Percentiles rank a stretch among this genome's conserved stretches.
These are phyloP conservation scores for Rousettus leschenaultii DNA, from an alignment of 2,113 vertebrate species.

Conservation along the genomic window DNA sequence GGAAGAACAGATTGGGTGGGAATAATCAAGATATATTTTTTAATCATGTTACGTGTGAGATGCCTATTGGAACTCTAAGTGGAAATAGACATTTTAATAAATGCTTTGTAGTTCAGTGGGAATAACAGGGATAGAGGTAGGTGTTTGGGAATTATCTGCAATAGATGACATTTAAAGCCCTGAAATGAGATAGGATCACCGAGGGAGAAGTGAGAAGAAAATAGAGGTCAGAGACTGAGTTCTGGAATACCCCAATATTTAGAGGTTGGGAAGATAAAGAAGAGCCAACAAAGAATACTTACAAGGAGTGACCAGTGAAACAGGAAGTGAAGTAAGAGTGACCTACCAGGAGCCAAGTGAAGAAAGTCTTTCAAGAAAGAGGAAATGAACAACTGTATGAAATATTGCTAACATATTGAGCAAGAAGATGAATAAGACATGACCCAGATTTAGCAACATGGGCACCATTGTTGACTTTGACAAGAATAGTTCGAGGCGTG, in stretches of 20 bases:
- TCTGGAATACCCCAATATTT: not conserved
- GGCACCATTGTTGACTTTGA: not conserved
- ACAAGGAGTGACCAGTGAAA: not conserved
- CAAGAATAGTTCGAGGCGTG: not conserved
- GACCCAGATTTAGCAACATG: not conserved
- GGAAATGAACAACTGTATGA: slow-evolving; percentile 30
- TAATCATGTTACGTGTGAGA: not conserved
- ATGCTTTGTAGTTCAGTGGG: not conserved
- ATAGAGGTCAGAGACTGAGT: not conserved
- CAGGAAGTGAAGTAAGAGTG: slow-evolving; percentile 25
- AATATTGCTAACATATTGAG: slow-evolving; percentile 28
- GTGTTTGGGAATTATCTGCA: not conserved
- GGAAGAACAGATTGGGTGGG: not conserved
- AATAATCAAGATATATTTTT: not conserved
- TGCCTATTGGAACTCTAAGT: not conserved
- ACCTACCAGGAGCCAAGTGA: slow-evolving; percentile 6
- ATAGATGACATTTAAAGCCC: not conserved
- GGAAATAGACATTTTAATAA: not conserved
- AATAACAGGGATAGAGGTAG: not conserved
- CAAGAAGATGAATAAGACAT: not conserved
- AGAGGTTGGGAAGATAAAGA: not conserved
- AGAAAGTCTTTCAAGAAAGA: slow-evolving; percentile 28
- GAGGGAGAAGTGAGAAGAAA: not conserved
- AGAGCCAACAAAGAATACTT: not conserved
- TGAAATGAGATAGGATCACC: not conserved